Base-by-base conservation (phyloP, 2,888 invertebrate species). In the Luperina nickerlii region DNA sequence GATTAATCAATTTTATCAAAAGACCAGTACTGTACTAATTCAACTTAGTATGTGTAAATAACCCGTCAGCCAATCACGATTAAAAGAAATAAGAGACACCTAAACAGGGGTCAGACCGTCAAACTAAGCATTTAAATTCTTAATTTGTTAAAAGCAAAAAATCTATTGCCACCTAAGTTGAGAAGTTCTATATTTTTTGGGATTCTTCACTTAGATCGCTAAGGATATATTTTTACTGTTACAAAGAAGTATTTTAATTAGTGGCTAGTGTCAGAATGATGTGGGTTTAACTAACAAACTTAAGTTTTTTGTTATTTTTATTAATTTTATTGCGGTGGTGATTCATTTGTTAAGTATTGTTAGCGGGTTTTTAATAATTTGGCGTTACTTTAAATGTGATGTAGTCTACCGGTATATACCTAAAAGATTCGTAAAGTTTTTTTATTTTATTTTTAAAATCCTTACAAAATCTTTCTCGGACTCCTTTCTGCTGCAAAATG, bases 241-340 rank as follows among this genome's bases (percentile, higher is more conserved):
- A 88, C 89, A 84, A 82, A 82, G 89, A 89, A 82, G 88, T 87
- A 89, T 89, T 89, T 89, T 89, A 89, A 89, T 89, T 85, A 89
- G 81, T 68, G 84, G 69, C 89, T 88, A 88, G 88, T 89, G 88
- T 89, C 89, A 84, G 88, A 78, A 20, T 89, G 89, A 89, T 89
- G 82, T 88, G 85, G 89, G 89, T 89, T 88, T 87, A 89, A 74
- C 81, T 75, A 88, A 78, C 75, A 72, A 85, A 85, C 54, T 79
- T 72, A 32, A 7, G 38, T 82, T 78, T 78, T 83, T 81, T 81
- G 75, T 86, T 81, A 73, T 82, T 87, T 82, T 62, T 82, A 67
- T 78, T 82, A 72, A 78, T 84, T 87, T 82, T 73, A 80, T 77
- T 76, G 48, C 20, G 27, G 8, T 48, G 51, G 72, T 85, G 87